Conservation (phyloP, 1,140 invertebrate genomes). For the Drosophila malerkotliana region DNA sequence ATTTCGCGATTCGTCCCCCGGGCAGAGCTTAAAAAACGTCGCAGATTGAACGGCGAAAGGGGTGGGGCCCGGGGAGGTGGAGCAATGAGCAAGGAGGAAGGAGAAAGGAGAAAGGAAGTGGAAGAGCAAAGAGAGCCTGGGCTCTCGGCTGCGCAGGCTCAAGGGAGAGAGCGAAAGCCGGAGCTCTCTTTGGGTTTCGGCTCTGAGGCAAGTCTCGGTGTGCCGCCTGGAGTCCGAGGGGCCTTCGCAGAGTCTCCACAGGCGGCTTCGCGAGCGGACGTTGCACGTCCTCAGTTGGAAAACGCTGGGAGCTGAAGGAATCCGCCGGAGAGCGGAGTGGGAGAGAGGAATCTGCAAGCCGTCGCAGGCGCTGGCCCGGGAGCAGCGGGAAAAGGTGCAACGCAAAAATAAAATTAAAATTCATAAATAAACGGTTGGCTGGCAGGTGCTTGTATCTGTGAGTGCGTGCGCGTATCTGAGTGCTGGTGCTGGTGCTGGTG, state of each 20-base stretch:
- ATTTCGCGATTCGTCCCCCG: conserved; percentile 75
- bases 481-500: conserved; percentile 3
- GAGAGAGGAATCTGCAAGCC: conserved; percentile 30
- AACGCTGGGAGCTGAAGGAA: too few species aligned
- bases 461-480: neutral
- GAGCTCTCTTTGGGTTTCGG: conserved; percentile 19
- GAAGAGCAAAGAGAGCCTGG: neutral
- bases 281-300: conserved; percentile 35
- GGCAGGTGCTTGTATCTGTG: conserved; percentile 39
- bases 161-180: conserved; percentile 16
- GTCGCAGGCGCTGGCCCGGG: conserved; percentile 18
- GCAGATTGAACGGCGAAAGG: conserved; percentile 18
- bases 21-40: conserved; percentile 60
- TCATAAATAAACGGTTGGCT: conserved; percentile 46
- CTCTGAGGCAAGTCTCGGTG: neutral
- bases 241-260: conserved; percentile 69
- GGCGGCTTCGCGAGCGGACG: conserved; percentile 66
- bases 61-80: neutral
- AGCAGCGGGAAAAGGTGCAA: conserved; percentile 52
- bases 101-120: conserved; percentile 1
- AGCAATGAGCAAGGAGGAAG: neutral
- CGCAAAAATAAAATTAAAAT: conserved; percentile 40
- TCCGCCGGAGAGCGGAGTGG: too few species aligned
- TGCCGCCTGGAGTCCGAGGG: conserved; percentile 20
- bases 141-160: conserved; percentile 60